These are phyloP conservation scores for Panagrolaimus sp. DNA, from an alignment of 1,140 invertebrate genomes.

Conservation along the genomic window DNA sequence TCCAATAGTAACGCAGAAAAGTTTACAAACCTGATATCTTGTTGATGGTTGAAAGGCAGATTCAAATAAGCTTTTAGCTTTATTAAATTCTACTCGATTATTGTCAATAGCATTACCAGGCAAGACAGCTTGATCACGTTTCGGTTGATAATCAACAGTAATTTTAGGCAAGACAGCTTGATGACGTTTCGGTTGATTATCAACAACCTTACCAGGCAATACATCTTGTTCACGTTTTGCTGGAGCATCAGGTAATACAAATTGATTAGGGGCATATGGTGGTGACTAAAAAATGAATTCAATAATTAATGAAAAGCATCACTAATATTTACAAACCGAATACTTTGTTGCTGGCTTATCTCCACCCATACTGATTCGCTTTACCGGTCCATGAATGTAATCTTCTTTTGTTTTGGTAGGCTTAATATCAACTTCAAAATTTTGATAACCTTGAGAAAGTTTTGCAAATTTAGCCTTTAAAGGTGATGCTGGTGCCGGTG, in stretches of 20 bases:
- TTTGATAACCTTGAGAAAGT: background rate
- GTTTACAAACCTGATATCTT: background rate
- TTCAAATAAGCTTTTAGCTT: constrained; percentile 2
- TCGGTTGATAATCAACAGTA: too few relatives aligned
- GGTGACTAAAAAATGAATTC: too few relatives aligned
- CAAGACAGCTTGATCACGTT: too few relatives aligned
- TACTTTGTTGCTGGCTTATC: background rate
- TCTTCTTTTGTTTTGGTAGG: background rate
- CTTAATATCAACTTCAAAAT: constrained; percentile 1
- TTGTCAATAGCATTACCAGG: background rate
- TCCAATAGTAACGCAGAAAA: too few relatives aligned
- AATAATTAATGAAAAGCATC: too few relatives aligned
- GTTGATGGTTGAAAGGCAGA: background rate
- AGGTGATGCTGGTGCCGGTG: background rate
- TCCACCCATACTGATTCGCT: background rate
- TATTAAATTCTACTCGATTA: background rate
- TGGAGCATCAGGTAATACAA: too few relatives aligned
- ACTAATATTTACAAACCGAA: too few relatives aligned
- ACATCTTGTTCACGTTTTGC: too few relatives aligned
- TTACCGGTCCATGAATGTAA: background rate
- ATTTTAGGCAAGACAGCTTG: too few relatives aligned
- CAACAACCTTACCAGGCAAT: too few relatives aligned
- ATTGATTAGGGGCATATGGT: too few relatives aligned
- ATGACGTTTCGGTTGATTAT: too few relatives aligned
- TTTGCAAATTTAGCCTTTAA: background rate